Percentiles rank a stretch among this genome's conserved stretches.
phyloP scores from a whole-genome alignment of 92 coral and sea anemone genomes.

The Epizoanthus scotinus region DNA sequence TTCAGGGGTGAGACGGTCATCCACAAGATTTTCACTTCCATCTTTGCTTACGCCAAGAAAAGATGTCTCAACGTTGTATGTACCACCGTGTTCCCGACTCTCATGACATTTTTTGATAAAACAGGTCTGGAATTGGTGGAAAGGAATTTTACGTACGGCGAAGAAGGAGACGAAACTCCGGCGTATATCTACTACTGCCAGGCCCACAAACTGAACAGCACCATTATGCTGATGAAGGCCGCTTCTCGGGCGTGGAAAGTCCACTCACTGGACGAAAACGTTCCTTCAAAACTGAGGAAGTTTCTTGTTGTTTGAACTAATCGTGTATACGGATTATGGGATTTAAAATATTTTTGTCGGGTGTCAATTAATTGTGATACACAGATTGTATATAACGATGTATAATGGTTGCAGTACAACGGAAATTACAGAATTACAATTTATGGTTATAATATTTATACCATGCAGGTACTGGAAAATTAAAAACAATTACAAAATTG shows the following conservation, averaged over 20 bases:
- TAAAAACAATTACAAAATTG: too few relatives aligned
- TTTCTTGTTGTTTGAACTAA: slow-evolving; percentile 50
- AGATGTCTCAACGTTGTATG: slow-evolving; percentile 52
- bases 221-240: slow-evolving; percentile 38
- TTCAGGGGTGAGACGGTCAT: slow-evolving; percentile 48
- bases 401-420: too few relatives aligned
- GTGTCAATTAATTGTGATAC: too few relatives aligned
- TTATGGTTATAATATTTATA: too few relatives aligned
- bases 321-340: too few relatives aligned
- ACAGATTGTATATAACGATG: too few relatives aligned
- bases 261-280: slow-evolving; percentile 47
- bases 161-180: slow-evolving; percentile 56
- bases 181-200: slow-evolving; percentile 57
- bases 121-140: slow-evolving; percentile 58
- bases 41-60: slow-evolving; percentile 52
- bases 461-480: too few relatives aligned
- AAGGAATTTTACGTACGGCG: slow-evolving; percentile 58
- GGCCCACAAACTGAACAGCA: slow-evolving; percentile 26
- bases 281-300: slow-evolving; percentile 46
- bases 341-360: too few relatives aligned
- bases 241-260: slow-evolving; percentile 32
- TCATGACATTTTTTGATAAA: slow-evolving; percentile 60
- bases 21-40: slow-evolving; percentile 40
- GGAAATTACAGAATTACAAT: too few relatives aligned
- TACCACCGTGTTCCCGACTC: slow-evolving; percentile 58